Base-by-base conservation (phyloP, 1,140 invertebrate species). In the Euura saliciscinereae region DNA sequence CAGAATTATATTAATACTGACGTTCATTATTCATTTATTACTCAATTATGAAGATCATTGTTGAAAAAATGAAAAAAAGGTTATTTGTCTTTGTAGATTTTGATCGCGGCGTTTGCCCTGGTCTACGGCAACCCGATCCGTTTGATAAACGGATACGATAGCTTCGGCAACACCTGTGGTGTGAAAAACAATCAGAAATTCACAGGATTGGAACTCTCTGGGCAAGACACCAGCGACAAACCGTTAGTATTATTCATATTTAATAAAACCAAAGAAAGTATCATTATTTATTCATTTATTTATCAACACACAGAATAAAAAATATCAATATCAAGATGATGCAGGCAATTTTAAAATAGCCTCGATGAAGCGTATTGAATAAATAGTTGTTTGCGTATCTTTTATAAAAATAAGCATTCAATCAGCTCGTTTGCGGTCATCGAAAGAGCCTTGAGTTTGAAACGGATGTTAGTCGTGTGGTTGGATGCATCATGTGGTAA, bases 91-190 rank as follows among this genome's bases (percentile, higher is more conserved):
- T 85, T 87, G 43, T 79, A 95, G 94, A 92, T 96, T 78, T 90
- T 95, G 74, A 94, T 98, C 74, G 95, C 95, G 10, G 93, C 92
- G 6, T 97, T 97, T 88, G 94, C 96, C 2, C 92, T 97, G 82
- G 93, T 95, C 6, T 96, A 96, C 87, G 96, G 97, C 0, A 96
- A 96, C 88, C 96, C 96, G 3, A 85, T 93, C 76, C 90, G 96
- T 74, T 89, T 98, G 5, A 93, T 97, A 73, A 96, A 97, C 90
- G 97, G 97, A 66, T 97, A 96, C 86, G 97, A 99, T 84, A 97
- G 95, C 76, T 98, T 96, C 89, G 97, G 97, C n/a, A 98, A 98
- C 85, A 96, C 95, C 45, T 99, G 97, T 87, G 96, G 96, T 43
- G 92, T 94, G 66, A 91, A 93, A 76, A 92, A 92, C 74, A 95